Conservation (phyloP, 2,797 vertebrate species). For the Poecilia wingei region DNA sequence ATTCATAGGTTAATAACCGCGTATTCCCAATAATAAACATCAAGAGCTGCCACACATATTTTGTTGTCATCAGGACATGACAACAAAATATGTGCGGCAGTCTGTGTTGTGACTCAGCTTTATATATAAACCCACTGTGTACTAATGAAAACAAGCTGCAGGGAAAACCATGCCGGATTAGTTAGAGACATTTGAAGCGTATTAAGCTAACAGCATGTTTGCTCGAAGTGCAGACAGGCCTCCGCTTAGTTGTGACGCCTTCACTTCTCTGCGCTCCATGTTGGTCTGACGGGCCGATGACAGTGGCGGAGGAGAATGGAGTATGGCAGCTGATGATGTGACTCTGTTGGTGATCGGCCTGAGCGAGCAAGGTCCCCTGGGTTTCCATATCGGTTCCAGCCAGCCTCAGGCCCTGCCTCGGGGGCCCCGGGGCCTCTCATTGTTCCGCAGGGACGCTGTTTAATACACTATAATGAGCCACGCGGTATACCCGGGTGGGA, state of each 20-base stretch:
- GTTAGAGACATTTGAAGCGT: neutral
- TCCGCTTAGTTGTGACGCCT: neutral
- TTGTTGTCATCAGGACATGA: neutral
- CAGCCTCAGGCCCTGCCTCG: conserved; percentile 72
- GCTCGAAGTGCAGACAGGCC: neutral
- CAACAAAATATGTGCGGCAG: neutral
- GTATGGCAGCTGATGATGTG: conserved; percentile 60
- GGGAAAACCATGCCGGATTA: conserved; percentile 1
- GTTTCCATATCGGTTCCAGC: conserved; percentile 71
- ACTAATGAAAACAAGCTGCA: conserved; percentile 1
- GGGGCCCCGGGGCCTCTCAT: conserved; percentile 64
- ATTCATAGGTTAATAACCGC: neutral
- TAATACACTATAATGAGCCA: conserved; percentile 78
- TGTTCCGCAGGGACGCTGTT: conserved; percentile 72
- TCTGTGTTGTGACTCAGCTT: neutral
- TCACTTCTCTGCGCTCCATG: neutral
- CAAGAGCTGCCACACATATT: neutral
- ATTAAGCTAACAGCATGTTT: neutral
- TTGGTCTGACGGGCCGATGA: conserved; percentile 13
- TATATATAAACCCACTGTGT: neutral
- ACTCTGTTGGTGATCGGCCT: conserved; percentile 49
- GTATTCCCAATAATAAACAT: neutral
- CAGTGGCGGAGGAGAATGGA: conserved; percentile 33
- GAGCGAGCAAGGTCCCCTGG: conserved; percentile 65
- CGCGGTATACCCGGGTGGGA: conserved; percentile 60